phyloP scores from a whole-genome alignment of 2,113 vertebrate genomes.

The Daphoenositta chrysoptera region DNA sequence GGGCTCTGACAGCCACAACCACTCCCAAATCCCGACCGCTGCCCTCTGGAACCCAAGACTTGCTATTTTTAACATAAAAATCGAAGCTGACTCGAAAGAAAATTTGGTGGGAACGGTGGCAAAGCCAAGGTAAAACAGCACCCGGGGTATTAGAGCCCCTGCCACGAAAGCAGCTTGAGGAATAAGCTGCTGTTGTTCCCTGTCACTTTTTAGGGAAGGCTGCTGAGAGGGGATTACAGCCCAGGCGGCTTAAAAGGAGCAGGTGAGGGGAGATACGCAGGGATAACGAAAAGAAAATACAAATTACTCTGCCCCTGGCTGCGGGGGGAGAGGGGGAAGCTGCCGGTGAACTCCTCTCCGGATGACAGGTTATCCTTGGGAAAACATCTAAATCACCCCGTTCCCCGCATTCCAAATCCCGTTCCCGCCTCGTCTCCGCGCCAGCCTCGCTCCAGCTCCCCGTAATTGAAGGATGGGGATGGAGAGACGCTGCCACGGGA shows the following conservation, averaged over 20 bases:
- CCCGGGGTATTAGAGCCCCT: neutral
- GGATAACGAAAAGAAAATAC: constrained; percentile 20
- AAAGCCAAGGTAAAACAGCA: neutral
- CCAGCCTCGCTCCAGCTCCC: neutral
- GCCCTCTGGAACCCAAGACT: rapidly evolving
- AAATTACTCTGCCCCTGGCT: neutral
- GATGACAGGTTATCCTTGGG: neutral
- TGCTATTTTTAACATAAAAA: neutral
- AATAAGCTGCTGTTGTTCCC: constrained; percentile 8
- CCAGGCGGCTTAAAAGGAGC: constrained; percentile 28
- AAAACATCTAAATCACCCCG: neutral
- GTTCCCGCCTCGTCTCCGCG: neutral
- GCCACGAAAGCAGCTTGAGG: neutral
- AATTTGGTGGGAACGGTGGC: neutral
- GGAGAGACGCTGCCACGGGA: neutral
- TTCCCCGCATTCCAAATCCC: neutral
- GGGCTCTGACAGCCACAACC: neutral
- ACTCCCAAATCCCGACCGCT: neutral
- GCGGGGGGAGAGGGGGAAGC: neutral
- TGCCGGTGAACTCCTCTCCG: neutral
- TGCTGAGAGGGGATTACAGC: constrained; percentile 30
- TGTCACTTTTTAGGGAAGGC: constrained; percentile 48
- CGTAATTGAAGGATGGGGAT: neutral
- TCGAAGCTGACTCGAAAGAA: rapidly evolving
- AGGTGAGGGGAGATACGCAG: constrained; percentile 16